phyloP scores from a whole-genome alignment of 2,888 invertebrate species.

The Clistopyga incitator region DNA sequence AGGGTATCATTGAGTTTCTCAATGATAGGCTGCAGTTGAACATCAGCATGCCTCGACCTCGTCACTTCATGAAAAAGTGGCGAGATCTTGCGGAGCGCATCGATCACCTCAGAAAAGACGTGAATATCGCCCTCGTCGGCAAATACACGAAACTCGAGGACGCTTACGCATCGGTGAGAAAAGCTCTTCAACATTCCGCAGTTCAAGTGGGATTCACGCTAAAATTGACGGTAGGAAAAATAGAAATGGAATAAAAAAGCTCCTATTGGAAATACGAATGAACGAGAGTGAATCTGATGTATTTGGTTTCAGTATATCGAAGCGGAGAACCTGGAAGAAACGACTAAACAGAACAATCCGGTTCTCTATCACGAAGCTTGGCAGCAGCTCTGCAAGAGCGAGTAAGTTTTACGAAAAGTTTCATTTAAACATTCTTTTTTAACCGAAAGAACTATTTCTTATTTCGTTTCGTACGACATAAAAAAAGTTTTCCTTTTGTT shows the following conservation, averaged over 20 bases:
- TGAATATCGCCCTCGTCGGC: slow-evolving; percentile 96
- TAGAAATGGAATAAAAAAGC: too few species aligned
- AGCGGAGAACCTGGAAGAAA: slow-evolving; percentile 93
- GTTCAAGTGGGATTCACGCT: slow-evolving; percentile 94
- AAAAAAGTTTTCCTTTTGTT: too few species aligned
- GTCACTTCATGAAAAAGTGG: slow-evolving; percentile 94
- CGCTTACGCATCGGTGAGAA: slow-evolving; percentile 98
- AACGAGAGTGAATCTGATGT: too few species aligned
- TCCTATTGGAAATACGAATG: too few species aligned
- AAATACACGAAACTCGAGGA: slow-evolving; percentile 98
- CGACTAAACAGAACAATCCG: slow-evolving; percentile 90
- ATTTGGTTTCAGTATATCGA: slow-evolving; percentile 90
- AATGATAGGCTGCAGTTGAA: slow-evolving; percentile 91
- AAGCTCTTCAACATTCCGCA: slow-evolving; percentile 97
- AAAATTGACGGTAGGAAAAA: slow-evolving; percentile 87
- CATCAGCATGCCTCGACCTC: slow-evolving; percentile 88
- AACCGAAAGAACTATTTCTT: too few species aligned
- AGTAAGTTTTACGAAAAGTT: slow-evolving; percentile 86
- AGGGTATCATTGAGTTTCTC: slow-evolving; percentile 94
- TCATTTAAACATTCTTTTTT: too few species aligned
- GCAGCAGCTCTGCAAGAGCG: slow-evolving; percentile 94
- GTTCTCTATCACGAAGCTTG: slow-evolving; percentile 96
- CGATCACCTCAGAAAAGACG: slow-evolving; percentile 93
- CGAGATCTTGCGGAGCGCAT: slow-evolving; percentile 94
- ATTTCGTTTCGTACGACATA: too few species aligned